Evolutionary conservation across 2,888 invertebrate genomes (phyloP).

Genomic region (Horisme vitalbata): DNA sequence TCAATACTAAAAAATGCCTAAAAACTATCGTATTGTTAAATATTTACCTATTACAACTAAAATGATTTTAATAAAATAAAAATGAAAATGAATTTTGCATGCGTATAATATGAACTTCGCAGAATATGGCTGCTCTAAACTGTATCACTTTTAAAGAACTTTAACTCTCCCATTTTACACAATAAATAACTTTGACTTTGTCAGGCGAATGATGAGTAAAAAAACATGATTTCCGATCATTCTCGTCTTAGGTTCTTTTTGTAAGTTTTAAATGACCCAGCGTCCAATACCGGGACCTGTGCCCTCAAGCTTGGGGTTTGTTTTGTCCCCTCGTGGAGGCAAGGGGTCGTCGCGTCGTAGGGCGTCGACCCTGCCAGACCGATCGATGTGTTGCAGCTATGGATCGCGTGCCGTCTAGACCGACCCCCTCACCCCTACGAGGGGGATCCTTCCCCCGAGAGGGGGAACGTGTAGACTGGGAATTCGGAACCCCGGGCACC

Average conservation of each 20-base stretch:
- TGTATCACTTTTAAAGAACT: too few relatives aligned
- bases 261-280: slow-evolving; percentile 3
- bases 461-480: slow-evolving; percentile 46
- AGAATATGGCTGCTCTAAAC: too few relatives aligned
- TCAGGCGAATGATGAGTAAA: too few relatives aligned
- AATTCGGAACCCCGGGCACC: slow-evolving; percentile 41
- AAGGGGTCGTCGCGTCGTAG: slow-evolving; percentile 49
- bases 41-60: too few relatives aligned
- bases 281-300: slow-evolving; percentile 18
- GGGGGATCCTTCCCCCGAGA: slow-evolving; percentile 38
- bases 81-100: too few relatives aligned
- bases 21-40: too few relatives aligned
- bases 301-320: slow-evolving; percentile 50
- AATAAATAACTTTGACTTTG: too few relatives aligned
- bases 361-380: slow-evolving; percentile 56
- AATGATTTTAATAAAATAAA: too few relatives aligned
- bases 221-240: too few relatives aligned
- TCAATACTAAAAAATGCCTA: too few relatives aligned
- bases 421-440: slow-evolving; percentile 34
- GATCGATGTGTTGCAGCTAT: slow-evolving; percentile 61
- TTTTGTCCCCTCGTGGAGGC: slow-evolving; percentile 53
- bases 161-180: too few relatives aligned
- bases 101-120: too few relatives aligned
- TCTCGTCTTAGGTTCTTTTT: background rate
- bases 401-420: slow-evolving; percentile 80